A percentile compares a stretch with the other conserved stretches of the same genome.
Evolutionary conservation across 2,888 invertebrate species (phyloP).

Genomic region (Harmothoe impar): DNA sequence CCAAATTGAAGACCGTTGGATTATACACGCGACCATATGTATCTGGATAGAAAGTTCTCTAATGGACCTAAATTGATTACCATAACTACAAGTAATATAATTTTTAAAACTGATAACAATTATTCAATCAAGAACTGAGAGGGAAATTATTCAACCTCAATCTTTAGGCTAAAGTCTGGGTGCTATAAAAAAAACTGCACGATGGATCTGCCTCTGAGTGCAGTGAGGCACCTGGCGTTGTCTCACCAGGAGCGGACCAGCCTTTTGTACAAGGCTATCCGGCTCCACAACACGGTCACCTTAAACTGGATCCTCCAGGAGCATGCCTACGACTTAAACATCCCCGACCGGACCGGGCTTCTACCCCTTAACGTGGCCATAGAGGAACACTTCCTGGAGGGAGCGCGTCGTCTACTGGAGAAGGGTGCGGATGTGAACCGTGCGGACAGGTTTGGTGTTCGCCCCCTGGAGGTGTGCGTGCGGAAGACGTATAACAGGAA

Average conservation of each 20-base stretch:
- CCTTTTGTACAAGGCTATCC: neutral
- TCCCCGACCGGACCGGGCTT: neutral
- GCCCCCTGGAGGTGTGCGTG: constrained; percentile 6
- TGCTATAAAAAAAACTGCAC: neutral
- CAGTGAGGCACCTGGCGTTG: neutral
- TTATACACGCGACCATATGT: too few relatives aligned
- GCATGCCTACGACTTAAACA: constrained; percentile 13
- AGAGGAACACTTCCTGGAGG: constrained; percentile 46
- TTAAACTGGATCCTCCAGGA: constrained; percentile 5
- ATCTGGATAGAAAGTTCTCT: too few relatives aligned
- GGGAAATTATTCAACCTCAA: too few relatives aligned
- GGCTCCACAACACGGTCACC: neutral
- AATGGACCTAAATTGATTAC: too few relatives aligned
- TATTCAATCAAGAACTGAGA: too few relatives aligned
- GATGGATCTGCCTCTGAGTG: neutral
- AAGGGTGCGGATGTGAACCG: neutral
- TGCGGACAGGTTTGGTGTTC: neutral
- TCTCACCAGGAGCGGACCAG: neutral
- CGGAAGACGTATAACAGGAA: constrained; percentile 15
- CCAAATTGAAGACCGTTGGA: too few relatives aligned
- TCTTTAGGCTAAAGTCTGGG: neutral
- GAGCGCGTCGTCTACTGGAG: neutral
- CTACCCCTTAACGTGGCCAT: constrained; percentile 28
- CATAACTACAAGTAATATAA: too few relatives aligned
- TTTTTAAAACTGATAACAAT: too few relatives aligned